These are phyloP conservation scores for Aspidapion aeneum DNA, from an alignment of 2,888 invertebrate species.

Conservation along the genomic window DNA sequence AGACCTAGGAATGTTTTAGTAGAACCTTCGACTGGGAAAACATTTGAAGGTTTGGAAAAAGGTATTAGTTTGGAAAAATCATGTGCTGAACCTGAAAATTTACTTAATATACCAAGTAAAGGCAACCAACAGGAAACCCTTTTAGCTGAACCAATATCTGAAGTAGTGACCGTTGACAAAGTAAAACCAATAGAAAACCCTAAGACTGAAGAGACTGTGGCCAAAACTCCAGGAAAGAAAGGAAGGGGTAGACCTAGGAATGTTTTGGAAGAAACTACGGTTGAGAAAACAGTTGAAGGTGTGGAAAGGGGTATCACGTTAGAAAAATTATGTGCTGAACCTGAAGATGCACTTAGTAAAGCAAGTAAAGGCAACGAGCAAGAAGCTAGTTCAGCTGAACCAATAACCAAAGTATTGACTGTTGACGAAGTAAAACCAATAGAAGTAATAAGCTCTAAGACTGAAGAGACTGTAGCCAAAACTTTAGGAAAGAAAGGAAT, in stretches of 20 bases:
- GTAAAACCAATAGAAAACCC: not conserved
- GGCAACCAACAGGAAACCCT: not conserved
- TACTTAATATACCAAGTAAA: not conserved
- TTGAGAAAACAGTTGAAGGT: too few relatives aligned
- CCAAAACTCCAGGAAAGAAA: not conserved
- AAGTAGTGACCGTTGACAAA: not conserved
- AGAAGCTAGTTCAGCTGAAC: not conserved
- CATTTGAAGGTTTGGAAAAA: too few relatives aligned
- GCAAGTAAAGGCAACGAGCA: not conserved
- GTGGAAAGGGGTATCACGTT: too few relatives aligned
- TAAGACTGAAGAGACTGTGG: not conserved
- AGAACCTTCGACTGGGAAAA: too few relatives aligned
- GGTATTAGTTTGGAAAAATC: too few relatives aligned
- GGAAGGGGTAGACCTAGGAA: not conserved
- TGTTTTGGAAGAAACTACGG: conserved; percentile 2
- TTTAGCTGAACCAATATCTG: not conserved
- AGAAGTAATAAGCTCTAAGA: not conserved
- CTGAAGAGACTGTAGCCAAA: not conserved
- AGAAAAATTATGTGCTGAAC: too few relatives aligned
- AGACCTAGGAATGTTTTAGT: conserved; percentile 7
- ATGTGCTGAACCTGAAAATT: too few relatives aligned
- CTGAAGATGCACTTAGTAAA: too few relatives aligned
- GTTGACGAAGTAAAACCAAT: not conserved
- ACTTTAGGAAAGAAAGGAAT: not conserved
- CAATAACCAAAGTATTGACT: not conserved